Base-by-base conservation (phyloP, 2,888 invertebrate species). In the Pegoplata infirma region DNA sequence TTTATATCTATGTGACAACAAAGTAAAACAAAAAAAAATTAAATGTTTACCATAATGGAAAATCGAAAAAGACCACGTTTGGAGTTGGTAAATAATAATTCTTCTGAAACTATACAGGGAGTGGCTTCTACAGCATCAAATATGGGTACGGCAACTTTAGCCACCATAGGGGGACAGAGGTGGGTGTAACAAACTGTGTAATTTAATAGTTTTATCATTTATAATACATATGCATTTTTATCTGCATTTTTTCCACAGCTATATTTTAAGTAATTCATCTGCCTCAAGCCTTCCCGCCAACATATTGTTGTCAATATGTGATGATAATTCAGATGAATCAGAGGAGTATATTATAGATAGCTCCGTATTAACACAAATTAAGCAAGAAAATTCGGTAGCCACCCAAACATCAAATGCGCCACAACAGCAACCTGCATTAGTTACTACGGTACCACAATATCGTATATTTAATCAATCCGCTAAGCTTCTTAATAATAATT, bases 241-340 rank as follows among this genome's bases (percentile, higher is more conserved):
- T n/a, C 12, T 14, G 16, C 46, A 25, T 23, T 25, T 19, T 19
- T 17, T 6, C 58, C 53, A 16, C 53, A 83, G 83, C 67, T 81
- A 82, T 53, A 81, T 83, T 58, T 64, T 83, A 40, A 80, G 80
- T 16, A 82, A 80, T 72, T 17, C 76, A n/a, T 12, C 64, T 10
- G 49, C 25, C 1, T 23, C 80, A 14, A 7, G 61, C n/a, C 64
- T 77, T 55, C 78, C 78, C 76, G 59, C 82, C 64, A 83, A 84
- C 58, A 82, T 84, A 44, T 80, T 84, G 59, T 61, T 85, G 51
- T 86, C 88, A 8, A 86, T 87, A 25, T 87, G 88, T 76, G 87
- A 86, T 44, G 85, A 84, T 25, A 85, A 84, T 51, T 86, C 86
- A 1, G 81, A 84, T 28, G 88, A 86, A 61, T 86, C 88, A 47